Evolutionary conservation across 2,797 vertebrate species (phyloP).

Genomic region (Sitta carolinensis): DNA sequence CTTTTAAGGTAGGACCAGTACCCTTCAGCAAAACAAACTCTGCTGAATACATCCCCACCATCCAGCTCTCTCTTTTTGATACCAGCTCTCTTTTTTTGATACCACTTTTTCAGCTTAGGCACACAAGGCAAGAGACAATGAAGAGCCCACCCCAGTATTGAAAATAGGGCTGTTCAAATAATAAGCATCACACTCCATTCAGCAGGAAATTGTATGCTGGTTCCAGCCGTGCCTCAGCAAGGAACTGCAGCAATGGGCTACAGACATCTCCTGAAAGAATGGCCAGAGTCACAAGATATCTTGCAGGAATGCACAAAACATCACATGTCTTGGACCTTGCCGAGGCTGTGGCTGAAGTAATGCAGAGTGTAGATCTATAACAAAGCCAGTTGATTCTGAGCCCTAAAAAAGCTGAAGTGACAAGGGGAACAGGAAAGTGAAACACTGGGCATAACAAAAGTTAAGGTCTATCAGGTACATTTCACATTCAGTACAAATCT

Average conservation of each 20-base stretch:
- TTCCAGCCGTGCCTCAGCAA: background rate
- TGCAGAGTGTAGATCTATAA: background rate
- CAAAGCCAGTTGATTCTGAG: background rate
- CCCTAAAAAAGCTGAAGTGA: background rate
- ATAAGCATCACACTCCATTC: background rate
- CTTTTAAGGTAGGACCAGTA: background rate
- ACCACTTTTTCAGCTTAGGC: background rate
- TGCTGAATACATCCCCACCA: background rate
- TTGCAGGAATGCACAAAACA: constrained; percentile 56
- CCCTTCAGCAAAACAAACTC: background rate
- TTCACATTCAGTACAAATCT: background rate
- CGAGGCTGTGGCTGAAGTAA: constrained; percentile 7
- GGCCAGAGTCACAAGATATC: constrained; percentile 39
- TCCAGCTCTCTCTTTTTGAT: background rate
- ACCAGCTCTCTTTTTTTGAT: background rate
- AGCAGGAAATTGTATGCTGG: background rate
- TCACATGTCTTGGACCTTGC: constrained; percentile 49
- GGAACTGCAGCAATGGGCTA: background rate
- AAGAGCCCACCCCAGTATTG: background rate
- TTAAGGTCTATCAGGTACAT: background rate
- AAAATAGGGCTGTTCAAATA: background rate
- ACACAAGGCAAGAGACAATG: background rate
- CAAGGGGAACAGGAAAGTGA: background rate
- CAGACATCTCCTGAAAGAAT: background rate
- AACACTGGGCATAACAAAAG: background rate